Conservation (phyloP, 1,140 invertebrate species). For the Ceratosolen solmsi region DNA sequence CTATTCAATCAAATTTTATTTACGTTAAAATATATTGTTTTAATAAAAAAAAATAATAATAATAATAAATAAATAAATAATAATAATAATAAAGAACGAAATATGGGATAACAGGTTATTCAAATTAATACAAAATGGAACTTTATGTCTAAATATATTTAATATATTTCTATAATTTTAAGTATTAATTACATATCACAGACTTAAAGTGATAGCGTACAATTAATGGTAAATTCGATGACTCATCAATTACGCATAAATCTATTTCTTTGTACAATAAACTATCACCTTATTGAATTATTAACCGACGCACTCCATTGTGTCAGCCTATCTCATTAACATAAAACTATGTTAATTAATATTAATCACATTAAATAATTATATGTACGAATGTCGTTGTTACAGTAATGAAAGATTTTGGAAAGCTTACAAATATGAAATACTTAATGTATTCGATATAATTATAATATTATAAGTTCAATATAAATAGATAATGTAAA, state of each 20-base stretch:
- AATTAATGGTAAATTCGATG: neutral
- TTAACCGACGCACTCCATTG: neutral
- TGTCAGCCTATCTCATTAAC: neutral
- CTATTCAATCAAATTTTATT: too few relatives aligned
- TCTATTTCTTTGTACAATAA: slow-evolving; percentile 1
- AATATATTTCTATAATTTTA: slow-evolving; percentile 26
- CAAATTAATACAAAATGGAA: neutral
- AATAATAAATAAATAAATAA: neutral
- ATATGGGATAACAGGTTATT: neutral
- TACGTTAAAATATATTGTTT: too few relatives aligned
- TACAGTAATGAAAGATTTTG: slow-evolving; percentile 8
- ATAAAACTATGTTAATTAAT: neutral
- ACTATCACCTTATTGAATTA: slow-evolving; percentile 11
- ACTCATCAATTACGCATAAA: neutral
- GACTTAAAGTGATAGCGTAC: slow-evolving; percentile 4
- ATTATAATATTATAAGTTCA: too few relatives aligned
- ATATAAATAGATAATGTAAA: neutral
- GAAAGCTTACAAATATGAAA: neutral
- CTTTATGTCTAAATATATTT: slow-evolving; percentile 36
- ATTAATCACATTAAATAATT: neutral
- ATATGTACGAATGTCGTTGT: too few relatives aligned
- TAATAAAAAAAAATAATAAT: too few relatives aligned
- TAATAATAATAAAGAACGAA: slow-evolving; percentile 52
- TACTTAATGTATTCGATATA: too few relatives aligned
- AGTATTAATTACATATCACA: slow-evolving; percentile 41